Base-by-base conservation (phyloP, 37 sponge, comb jelly and placozoan genomes). In the Beroe ovata region DNA sequence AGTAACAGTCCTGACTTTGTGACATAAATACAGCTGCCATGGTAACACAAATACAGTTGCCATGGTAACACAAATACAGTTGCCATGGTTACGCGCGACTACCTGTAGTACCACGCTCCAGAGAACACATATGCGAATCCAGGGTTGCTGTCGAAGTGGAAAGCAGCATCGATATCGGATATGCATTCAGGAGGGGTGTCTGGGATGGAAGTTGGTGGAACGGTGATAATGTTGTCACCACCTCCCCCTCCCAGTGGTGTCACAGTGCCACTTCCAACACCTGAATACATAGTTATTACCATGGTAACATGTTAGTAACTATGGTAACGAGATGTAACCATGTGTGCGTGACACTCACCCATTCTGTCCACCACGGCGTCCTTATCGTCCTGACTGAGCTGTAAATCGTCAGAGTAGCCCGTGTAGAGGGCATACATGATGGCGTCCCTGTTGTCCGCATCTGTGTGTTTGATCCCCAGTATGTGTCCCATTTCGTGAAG, bases 401-500 rank as follows among this genome's bases (percentile, higher is more conserved):
- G 69, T 1, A 66, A 37, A 30, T 66, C 36, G 36, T 66, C 69
- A 23, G 69, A 66, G 69, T 66, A 66, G 18, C 69, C 69, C 37
- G 69, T 30, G 37, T 66, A 66, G 16, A 66, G 69, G 8, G 69
- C 69, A 37, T 66, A 66, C 69, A 66, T 66, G 36, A 66, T 66
- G 8, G 69, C 69, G 35, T 66, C 30, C 36, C 37, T 30, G 32
- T 29, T 23, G 1, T 23, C 23, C 2, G 16, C 30, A 11, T 11
- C 11, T 11, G 54, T 11, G 37, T 66, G 69, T 29, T 66, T 66
- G 16, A 66, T 23, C 8, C 69, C 69, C 36, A 66, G 69, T 2
- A 66, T 66, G 16, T 66, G 69, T 4, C 69, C 69, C 69, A 66
- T 66, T 18, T 66, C 69, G 35, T 66, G 69, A 33, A 30, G 23